Percentiles rank a stretch among this genome's conserved stretches.
These are phyloP conservation scores for Sterrhoptilus dennistouni DNA, from an alignment of 2,113 vertebrate species.

Conservation along the genomic window DNA sequence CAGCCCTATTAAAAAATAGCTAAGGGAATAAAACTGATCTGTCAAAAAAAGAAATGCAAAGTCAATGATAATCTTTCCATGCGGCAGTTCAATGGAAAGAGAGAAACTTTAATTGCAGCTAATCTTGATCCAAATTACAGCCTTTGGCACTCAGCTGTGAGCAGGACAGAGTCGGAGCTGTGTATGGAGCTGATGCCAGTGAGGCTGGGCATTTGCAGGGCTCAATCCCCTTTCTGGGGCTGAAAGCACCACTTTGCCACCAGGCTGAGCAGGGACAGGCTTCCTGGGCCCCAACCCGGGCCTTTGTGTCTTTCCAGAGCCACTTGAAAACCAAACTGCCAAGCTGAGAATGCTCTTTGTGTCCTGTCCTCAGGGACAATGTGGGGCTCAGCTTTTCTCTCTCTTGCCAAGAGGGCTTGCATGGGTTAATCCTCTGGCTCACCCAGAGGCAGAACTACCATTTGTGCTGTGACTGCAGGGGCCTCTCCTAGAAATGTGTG, in stretches of 20 bases:
- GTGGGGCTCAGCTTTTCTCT: neutral
- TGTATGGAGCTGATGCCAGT: neutral
- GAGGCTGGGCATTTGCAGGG: neutral
- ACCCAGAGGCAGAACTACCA: neutral
- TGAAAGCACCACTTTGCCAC: neutral
- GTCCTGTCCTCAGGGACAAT: neutral
- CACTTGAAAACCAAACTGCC: neutral
- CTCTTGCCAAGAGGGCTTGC: neutral
- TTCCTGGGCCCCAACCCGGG: neutral
- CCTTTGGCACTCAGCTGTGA: neutral
- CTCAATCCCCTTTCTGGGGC: neutral
- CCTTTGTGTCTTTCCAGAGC: neutral
- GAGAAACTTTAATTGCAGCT: conserved; percentile 37
- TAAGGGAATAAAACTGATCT: conserved; percentile 5
- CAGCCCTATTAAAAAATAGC: conserved; percentile 33
- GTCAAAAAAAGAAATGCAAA: conserved; percentile 47
- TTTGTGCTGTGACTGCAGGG: neutral
- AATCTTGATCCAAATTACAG: conserved; percentile 4
- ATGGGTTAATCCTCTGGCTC: neutral
- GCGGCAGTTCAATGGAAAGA: conserved; percentile 17
- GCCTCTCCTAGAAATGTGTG: neutral
- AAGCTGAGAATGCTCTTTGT: neutral
- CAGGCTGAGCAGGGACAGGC: neutral
- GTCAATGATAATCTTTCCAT: conserved; percentile 21
- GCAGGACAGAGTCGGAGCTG: neutral